A percentile compares a stretch with the other conserved stretches of the same genome.
Conservation (phyloP, 2,888 invertebrate genomes). For the Platypus cylindrus region DNA sequence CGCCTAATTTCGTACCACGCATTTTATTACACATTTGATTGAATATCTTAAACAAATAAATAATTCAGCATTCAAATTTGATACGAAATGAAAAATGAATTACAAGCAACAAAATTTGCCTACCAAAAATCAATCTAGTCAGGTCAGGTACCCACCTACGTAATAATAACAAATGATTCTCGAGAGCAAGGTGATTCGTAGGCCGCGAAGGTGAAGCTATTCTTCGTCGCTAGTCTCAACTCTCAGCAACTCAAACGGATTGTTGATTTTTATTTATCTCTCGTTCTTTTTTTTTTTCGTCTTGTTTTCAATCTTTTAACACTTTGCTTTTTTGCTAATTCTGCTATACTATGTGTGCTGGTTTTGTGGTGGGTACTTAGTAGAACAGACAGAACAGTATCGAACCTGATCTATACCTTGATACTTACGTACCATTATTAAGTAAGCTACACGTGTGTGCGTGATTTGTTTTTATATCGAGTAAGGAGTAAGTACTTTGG, state of each 20-base stretch:
- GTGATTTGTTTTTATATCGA: too few relatives aligned
- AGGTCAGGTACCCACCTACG: constrained; percentile 13
- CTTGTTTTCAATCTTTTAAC: too few relatives aligned
- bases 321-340: too few relatives aligned
- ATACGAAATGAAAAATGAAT: not conserved
- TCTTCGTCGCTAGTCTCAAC: constrained; percentile 14
- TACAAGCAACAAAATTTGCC: constrained; percentile 3
- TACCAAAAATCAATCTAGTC: constrained; percentile 9
- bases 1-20: too few relatives aligned
- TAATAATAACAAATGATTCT: constrained; percentile 4
- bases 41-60: too few relatives aligned
- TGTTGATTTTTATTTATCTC: too few relatives aligned
- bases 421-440: constrained; percentile 10
- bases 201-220: constrained; percentile 16
- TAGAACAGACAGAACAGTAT: constrained; percentile 13
- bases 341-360: too few relatives aligned
- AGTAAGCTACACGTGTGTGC: constrained; percentile 12
- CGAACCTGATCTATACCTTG: constrained; percentile 14
- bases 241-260: too few relatives aligned
- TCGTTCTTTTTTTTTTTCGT: too few relatives aligned
- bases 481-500: too few relatives aligned
- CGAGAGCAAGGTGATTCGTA: constrained; percentile 17
- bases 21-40: too few relatives aligned
- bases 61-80: not conserved
- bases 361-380: constrained; percentile 9